Evolutionary conservation across 2,888 invertebrate genomes (phyloP).

Genomic region (Eulithis testata): DNA sequence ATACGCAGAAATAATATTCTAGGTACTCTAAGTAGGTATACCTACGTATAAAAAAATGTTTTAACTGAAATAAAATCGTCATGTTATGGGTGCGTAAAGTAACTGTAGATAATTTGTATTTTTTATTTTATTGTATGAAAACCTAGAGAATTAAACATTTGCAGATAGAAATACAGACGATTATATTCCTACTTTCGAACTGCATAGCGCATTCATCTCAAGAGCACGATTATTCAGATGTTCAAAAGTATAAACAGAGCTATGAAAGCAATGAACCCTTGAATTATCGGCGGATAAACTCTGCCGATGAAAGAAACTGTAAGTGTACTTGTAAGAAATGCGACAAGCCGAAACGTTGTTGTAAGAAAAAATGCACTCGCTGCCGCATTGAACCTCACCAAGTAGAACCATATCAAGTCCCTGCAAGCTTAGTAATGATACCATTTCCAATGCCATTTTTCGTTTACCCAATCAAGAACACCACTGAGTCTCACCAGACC

Average conservation of each 20-base stretch:
- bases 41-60: background rate
- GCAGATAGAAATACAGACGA: slow-evolving; percentile 7
- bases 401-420: slow-evolving; percentile 2
- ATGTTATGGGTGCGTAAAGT: slow-evolving; percentile 3
- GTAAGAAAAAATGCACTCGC: slow-evolving; percentile 10
- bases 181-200: slow-evolving; percentile 10
- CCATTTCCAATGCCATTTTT: slow-evolving; percentile 25
- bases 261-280: slow-evolving; percentile 1
- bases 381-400: slow-evolving; percentile 2
- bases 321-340: slow-evolving; percentile 22
- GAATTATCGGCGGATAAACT: background rate
- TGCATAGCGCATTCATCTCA: slow-evolving; percentile 2
- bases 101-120: background rate
- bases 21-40: background rate
- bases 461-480: slow-evolving; percentile 3
- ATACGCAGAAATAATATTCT: background rate
- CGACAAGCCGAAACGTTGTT: slow-evolving; percentile 12
- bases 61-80: background rate
- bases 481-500: background rate
- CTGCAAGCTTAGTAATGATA: slow-evolving; percentile 11
- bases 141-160: background rate
- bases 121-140: background rate
- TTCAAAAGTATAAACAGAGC: background rate
- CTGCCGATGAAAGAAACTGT: slow-evolving; percentile 9
- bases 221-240: background rate